A percentile compares a stretch with the other conserved stretches of the same genome.
These are phyloP conservation scores for Diuraphis noxia DNA, from an alignment of 1,140 invertebrate genomes.

Conservation along the genomic window DNA sequence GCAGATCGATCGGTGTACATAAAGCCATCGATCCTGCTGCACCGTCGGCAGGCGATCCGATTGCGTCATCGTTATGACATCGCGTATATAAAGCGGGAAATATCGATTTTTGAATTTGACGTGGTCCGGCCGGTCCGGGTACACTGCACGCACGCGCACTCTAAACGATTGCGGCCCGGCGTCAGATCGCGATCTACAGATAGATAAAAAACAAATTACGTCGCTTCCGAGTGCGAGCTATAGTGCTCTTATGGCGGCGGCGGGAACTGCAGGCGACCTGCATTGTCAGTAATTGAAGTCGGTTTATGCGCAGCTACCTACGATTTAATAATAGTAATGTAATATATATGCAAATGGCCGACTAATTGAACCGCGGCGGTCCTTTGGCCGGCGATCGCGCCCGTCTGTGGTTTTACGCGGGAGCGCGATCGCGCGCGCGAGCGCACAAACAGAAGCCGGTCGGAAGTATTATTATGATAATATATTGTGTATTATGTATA, in stretches of 20 bases:
- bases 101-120: not conserved
- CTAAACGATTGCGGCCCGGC: not conserved
- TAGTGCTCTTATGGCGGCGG: not conserved
- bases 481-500: not conserved
- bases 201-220: not conserved
- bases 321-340: not conserved
- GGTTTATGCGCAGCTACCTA: not conserved
- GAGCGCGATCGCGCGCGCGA: not conserved
- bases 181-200: slow-evolving; percentile 38
- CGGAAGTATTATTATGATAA: slow-evolving; percentile 13
- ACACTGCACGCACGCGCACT: not conserved
- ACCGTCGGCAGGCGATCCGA: not conserved
- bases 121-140: too few relatives aligned
- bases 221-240: not conserved
- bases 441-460: slow-evolving; percentile 16
- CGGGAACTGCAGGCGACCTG: not conserved
- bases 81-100: not conserved
- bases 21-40: not conserved
- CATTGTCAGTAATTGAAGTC: slow-evolving; percentile 5
- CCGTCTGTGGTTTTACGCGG: not conserved
- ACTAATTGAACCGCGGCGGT: slow-evolving; percentile 48
- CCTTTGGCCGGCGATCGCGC: not conserved
- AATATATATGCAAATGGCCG: slow-evolving; percentile 42
- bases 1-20: not conserved
- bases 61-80: not conserved